A percentile compares a stretch with the other conserved stretches of the same genome.
phyloP scores from a whole-genome alignment of 2,113 vertebrate genomes.

The Campylomormyrus tamandua region DNA sequence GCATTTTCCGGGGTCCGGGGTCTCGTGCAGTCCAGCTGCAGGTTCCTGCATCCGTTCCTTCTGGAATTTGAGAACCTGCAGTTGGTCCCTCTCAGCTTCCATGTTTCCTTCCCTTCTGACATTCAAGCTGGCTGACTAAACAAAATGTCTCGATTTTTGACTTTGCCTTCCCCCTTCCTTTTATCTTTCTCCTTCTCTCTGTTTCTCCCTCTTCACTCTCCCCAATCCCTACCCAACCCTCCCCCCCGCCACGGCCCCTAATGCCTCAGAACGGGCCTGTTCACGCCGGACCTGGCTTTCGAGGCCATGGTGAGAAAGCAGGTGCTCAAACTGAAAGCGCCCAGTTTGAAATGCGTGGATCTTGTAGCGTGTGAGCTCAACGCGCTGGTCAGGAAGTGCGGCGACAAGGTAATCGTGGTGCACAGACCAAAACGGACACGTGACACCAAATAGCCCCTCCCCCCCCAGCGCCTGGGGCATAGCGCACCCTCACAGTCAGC shows the following conservation, averaged over 20 bases:
- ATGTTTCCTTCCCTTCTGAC: slow-evolving; percentile 26
- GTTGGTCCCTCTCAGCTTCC: slow-evolving; percentile 46
- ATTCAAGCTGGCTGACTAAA: slow-evolving; percentile 52
- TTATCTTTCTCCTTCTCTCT: slow-evolving; percentile 38
- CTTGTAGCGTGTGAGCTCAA: slow-evolving; percentile 89
- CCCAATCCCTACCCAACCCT: slow-evolving; percentile 19
- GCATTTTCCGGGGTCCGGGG: slow-evolving; percentile 15
- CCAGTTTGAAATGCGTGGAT: slow-evolving; percentile 93
- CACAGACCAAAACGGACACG: not conserved
- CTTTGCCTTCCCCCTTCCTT: slow-evolving; percentile 33
- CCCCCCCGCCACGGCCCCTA: slow-evolving; percentile 17
- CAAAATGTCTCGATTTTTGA: slow-evolving; percentile 34
- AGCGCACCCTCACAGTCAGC: not conserved
- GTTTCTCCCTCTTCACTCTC: slow-evolving; percentile 4
- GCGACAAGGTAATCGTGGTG: slow-evolving; percentile 74
- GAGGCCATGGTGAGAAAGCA: slow-evolving; percentile 98
- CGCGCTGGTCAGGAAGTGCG: slow-evolving; percentile 85
- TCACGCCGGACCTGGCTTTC: slow-evolving; percentile 95
- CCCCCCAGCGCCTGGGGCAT: not conserved
- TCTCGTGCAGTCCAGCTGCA: slow-evolving; percentile 52
- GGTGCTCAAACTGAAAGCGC: slow-evolving; percentile 95
- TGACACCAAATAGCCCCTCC: not conserved
- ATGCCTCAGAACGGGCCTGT: slow-evolving; percentile 83
- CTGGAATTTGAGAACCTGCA: slow-evolving; percentile 41
- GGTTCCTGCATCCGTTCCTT: slow-evolving; percentile 32